Evolutionary conservation across 2,888 invertebrate genomes (phyloP), one percentile per base, ranked within the genome.

Genomic region (Frankliniella intonsa): DNA sequence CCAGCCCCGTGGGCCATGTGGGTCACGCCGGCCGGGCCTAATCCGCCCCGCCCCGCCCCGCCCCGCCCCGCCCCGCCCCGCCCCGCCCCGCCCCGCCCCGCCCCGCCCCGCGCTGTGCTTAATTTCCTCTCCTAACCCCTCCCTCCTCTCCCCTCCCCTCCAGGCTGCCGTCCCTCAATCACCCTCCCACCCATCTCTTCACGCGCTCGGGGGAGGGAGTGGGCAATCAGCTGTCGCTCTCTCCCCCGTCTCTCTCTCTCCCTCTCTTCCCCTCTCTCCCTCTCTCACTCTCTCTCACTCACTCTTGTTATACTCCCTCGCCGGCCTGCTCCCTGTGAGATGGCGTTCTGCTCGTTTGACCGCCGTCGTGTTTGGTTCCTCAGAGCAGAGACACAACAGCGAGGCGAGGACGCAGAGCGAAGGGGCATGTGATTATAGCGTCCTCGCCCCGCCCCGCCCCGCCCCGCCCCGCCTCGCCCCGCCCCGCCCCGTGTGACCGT

Each of bases 191-290:
- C 14, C 62, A n/a, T 7, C 62, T n/a, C 62, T 38, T 38, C 38
- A 38, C 38, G 38, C 38, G 38, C 38, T 38, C 38, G 38, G 38
- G 38, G 38, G 38, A 38, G 5, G 38, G 38, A 62, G 62, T 62
- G 62, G 62, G 62, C 62, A 62, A 62, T 62, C 62, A 62, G 62
- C 62, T 62, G 62, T 62, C 62, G 62, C 62, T 62, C 62, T 14
- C 62, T 14, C 14, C 62, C 14, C 62, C 62, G 7, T 17, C 62
- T 10, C 62, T 62, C 62, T 17, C 62, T n/a, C 62, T 17, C 62
- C n/a, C 11, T 10, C 55, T 55, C 55, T 55, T 19, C 19, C 14
- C 17, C 62, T 17, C 62, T 62, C 3, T 55, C 10, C 1, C 14
- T 62, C 62, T 62, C 62, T 10, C 17, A 7, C 62, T 62, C 62